These are phyloP conservation scores for human DNA, from an alignment of 2,113 vertebrate genomes.

Conservation along the genomic window DNA sequence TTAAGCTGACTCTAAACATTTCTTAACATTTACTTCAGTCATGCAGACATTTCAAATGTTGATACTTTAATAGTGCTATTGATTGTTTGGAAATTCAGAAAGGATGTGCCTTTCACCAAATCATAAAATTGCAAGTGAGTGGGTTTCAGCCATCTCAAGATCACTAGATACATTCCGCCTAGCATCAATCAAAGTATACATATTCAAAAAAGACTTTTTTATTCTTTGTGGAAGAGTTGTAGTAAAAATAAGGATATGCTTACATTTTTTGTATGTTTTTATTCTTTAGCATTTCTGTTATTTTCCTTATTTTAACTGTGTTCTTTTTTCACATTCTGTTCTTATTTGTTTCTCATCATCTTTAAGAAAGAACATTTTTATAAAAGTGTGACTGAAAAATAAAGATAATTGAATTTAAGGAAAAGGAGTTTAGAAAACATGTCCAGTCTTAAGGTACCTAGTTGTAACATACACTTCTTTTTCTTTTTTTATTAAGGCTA, in stretches of 20 bases:
- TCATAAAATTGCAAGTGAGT: slow-evolving; percentile 4
- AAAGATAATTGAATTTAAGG: not conserved
- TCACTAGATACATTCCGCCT: not conserved
- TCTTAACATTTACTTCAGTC: slow-evolving; percentile 1
- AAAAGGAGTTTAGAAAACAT: not conserved
- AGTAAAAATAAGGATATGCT: not conserved
- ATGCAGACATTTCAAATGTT: slow-evolving; percentile 13
- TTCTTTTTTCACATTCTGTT: not conserved
- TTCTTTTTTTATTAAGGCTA: too few relatives aligned
- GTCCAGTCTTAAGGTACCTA: not conserved
- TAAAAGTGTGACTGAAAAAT: not conserved
- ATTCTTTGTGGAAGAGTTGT: not conserved
- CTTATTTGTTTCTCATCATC: not conserved
- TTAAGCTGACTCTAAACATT: not conserved
- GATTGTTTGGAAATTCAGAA: slow-evolving; percentile 22
- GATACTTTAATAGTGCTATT: not conserved
- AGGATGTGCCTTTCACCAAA: not conserved
- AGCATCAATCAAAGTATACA: not conserved
- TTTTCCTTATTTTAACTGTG: not conserved
- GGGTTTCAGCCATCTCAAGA: not conserved
- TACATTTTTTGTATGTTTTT: not conserved
- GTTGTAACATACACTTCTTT: not conserved
- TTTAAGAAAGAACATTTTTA: slow-evolving; percentile 14
- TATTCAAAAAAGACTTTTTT: not conserved
- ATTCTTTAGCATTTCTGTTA: not conserved